A percentile compares a stretch with the other conserved stretches of the same genome.
These are phyloP conservation scores for Drosophila bocki DNA, from an alignment of 1,140 invertebrate species.

Conservation along the genomic window DNA sequence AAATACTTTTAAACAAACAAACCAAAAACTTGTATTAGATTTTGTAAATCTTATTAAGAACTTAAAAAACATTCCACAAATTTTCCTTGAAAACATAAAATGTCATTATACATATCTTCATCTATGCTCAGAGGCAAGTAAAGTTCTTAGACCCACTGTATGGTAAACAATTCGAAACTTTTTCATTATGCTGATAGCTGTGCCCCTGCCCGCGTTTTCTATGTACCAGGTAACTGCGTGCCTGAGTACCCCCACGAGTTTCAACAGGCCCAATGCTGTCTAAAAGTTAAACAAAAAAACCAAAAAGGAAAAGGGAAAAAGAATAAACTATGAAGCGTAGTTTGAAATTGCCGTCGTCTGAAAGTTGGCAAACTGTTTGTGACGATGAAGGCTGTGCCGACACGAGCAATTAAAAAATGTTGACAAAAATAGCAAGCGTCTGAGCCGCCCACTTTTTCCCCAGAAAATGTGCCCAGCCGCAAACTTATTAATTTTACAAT, in stretches of 20 bases:
- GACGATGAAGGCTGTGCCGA: conserved; percentile 57
- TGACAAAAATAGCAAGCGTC: conserved; percentile 42
- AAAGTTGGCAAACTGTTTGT: conserved; percentile 61
- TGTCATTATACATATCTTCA: background rate
- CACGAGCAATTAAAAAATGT: conserved; percentile 79
- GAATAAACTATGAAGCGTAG: conserved; percentile 53
- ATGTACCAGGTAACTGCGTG: conserved; percentile 36
- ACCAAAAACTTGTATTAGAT: too few species aligned
- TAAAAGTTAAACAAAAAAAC: conserved; percentile 65
- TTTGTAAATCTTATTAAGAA: background rate
- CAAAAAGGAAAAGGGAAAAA: conserved; percentile 20
- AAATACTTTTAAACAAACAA: background rate
- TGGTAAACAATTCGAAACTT: conserved; percentile 71
- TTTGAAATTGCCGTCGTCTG: conserved; percentile 61
- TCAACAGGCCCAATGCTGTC: conserved; percentile 48
- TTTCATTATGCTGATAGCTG: conserved; percentile 78
- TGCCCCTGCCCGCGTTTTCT: conserved; percentile 12
- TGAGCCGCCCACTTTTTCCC: conserved; percentile 22
- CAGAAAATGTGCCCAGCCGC: conserved; percentile 52
- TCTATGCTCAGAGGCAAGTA: conserved; percentile 4
- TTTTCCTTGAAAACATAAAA: background rate
- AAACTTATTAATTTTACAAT: conserved; percentile 82
- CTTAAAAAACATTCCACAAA: background rate
- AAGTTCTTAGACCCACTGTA: conserved; percentile 58
- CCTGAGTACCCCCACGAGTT: conserved; percentile 32